Evolutionary conservation across 2,113 vertebrate species (phyloP).

Genomic region (Cichladusa arquata): DNA sequence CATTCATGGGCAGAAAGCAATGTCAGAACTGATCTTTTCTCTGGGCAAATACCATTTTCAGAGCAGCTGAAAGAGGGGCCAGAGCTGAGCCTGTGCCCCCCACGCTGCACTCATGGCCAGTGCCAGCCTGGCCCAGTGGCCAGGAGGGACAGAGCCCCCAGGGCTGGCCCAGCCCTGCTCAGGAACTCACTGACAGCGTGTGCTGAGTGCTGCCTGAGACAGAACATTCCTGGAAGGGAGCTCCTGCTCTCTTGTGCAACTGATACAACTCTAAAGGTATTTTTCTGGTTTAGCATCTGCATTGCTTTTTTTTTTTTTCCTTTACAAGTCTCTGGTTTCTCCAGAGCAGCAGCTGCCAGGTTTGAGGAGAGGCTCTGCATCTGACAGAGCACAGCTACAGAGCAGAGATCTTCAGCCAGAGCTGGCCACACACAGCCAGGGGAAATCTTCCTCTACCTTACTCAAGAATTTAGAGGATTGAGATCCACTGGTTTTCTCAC

Average conservation of each 20-base stretch:
- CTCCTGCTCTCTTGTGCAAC: neutral
- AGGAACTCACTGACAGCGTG: neutral
- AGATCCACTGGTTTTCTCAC: neutral
- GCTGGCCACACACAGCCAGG: neutral
- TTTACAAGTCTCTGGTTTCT: neutral
- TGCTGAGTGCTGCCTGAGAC: neutral
- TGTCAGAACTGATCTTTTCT: neutral
- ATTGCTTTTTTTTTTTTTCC: neutral
- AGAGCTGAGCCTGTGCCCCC: neutral
- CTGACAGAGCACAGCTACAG: neutral
- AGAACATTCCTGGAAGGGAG: conserved; percentile 18
- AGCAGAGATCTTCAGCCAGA: neutral
- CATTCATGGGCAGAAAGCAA: neutral
- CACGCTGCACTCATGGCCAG: too few relatives aligned
- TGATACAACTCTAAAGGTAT: neutral
- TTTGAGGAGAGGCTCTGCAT: neutral
- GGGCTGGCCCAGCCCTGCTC: too few relatives aligned
- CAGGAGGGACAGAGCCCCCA: neutral
- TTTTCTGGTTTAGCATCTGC: neutral
- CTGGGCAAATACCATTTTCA: neutral
- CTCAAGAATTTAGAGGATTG: neutral
- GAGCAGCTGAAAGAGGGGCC: neutral
- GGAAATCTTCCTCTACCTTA: neutral
- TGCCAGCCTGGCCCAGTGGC: too few relatives aligned
- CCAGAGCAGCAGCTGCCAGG: neutral